A percentile compares a stretch with the other conserved stretches of the same genome.
These are phyloP conservation scores for Calliphora vicina DNA, from an alignment of 1,140 invertebrate species.

Conservation along the genomic window DNA sequence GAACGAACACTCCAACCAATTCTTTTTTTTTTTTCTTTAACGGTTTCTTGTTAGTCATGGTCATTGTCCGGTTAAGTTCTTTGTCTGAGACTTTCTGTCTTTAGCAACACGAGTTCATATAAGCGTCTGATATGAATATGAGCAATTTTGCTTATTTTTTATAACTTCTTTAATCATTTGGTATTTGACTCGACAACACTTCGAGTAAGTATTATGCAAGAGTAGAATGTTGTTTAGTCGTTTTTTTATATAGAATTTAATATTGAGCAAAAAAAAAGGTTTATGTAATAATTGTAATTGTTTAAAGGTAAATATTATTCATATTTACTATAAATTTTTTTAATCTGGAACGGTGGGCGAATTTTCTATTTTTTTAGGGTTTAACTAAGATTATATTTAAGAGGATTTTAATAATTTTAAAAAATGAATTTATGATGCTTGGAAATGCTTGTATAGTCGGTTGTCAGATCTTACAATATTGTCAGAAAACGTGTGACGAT, in stretches of 20 bases:
- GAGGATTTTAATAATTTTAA: no score
- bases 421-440: no score
- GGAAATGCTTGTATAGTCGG: no score
- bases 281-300: constrained; percentile 1
- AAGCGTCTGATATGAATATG: not conserved
- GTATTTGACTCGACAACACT: not conserved
- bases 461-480: no score
- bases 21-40: not conserved
- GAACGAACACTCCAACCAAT: not conserved
- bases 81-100: constrained; percentile 3
- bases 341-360: no score
- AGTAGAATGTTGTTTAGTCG: not conserved
- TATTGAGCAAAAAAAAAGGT: not conserved
- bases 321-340: no score
- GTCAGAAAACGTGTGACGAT: no score
- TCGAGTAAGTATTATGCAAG: not conserved
- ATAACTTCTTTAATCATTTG: constrained; percentile 2
- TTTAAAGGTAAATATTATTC: not conserved
- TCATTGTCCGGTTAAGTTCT: constrained; percentile 29
- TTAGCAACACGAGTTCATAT: not conserved
- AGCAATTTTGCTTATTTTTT: not conserved
- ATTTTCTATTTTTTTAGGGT: no score
- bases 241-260: not conserved
- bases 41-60: constrained; percentile 23
- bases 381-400: no score